Evolutionary conservation across 1,140 invertebrate genomes (phyloP).

Genomic region (Drosophila dunni): DNA sequence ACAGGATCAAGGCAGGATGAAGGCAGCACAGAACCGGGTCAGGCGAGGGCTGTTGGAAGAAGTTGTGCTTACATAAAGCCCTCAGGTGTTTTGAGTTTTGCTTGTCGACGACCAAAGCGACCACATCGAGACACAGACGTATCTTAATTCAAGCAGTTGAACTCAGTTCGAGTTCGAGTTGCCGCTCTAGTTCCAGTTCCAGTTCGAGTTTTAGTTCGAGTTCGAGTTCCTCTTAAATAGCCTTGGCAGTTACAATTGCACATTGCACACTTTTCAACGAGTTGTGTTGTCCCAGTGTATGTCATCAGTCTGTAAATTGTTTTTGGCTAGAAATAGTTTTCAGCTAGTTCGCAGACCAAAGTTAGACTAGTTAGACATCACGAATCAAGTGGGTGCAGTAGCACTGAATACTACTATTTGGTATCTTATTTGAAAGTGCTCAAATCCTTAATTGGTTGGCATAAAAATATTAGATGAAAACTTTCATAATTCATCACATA

Average conservation of each 20-base stretch:
- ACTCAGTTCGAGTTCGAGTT: slow-evolving; percentile 47
- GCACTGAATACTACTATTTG: neutral
- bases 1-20: no score
- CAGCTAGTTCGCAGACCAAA: slow-evolving; percentile 1
- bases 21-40: slow-evolving; percentile 8
- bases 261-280: slow-evolving; percentile 33
- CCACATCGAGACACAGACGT: slow-evolving; percentile 44
- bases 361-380: neutral
- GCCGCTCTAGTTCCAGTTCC: slow-evolving; percentile 26
- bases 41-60: slow-evolving; percentile 40
- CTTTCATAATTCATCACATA: neutral
- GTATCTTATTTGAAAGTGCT: neutral
- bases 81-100: slow-evolving; percentile 71
- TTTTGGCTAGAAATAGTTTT: slow-evolving; percentile 26
- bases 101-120: slow-evolving; percentile 45
- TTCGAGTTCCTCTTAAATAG: slow-evolving; percentile 63
- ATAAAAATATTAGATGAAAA: no score
- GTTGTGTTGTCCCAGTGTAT: slow-evolving; percentile 19
- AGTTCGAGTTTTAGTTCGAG: slow-evolving; percentile 54
- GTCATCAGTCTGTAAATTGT: slow-evolving; percentile 52
- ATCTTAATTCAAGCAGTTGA: slow-evolving; percentile 35
- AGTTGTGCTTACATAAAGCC: slow-evolving; percentile 37
- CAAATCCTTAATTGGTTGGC: neutral
- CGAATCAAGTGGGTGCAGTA: neutral
- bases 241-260: slow-evolving; percentile 69